Evolutionary conservation across 1,140 invertebrate species (phyloP).

Genomic region (Neomicropteryx cornuta): DNA sequence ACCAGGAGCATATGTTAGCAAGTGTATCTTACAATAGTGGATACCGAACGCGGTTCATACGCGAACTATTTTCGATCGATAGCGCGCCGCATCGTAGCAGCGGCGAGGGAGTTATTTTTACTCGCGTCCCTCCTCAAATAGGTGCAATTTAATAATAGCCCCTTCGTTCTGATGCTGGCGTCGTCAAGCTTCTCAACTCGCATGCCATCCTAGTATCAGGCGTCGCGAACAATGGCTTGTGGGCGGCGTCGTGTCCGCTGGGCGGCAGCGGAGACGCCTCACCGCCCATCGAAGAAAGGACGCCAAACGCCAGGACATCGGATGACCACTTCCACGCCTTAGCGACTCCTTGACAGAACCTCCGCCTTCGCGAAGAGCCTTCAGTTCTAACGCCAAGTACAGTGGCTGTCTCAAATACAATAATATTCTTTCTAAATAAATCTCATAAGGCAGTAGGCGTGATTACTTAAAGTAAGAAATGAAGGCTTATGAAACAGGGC

Average conservation of each 20-base stretch:
- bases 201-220: conserved; percentile 10
- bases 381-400: no score
- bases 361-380: no score
- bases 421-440: no score
- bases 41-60: neutral
- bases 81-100: no score
- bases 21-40: neutral
- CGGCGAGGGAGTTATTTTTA: conserved; percentile 1
- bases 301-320: no score
- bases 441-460: no score
- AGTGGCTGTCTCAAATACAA: no score
- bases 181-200: conserved; percentile 1
- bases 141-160: neutral
- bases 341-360: no score
- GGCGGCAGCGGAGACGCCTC: conserved; percentile 2
- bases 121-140: neutral
- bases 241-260: conserved; percentile 10
- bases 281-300: neutral
- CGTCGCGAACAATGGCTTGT: conserved; percentile 12
- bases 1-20: neutral
- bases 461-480: no score
- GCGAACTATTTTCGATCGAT: neutral
- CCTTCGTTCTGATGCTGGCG: neutral
- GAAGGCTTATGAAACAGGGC: no score
- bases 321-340: no score